phyloP scores from a whole-genome alignment of 2,113 vertebrate species.

The Merops nubicus region DNA sequence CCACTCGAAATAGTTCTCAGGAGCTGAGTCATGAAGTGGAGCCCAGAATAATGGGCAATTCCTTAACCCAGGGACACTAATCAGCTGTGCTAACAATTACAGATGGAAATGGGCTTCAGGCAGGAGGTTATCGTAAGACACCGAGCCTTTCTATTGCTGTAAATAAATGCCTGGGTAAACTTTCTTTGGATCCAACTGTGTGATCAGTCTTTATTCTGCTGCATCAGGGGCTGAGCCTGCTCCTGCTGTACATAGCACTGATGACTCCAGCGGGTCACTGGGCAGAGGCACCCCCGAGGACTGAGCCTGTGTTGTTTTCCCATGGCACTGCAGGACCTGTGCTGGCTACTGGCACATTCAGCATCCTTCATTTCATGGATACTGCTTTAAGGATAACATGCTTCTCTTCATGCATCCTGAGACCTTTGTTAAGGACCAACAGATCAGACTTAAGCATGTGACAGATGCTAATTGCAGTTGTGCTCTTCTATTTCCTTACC shows the following conservation, averaged over 20 bases:
- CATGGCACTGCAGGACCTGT: accelerated
- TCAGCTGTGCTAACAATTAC: neutral
- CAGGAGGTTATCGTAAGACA: neutral
- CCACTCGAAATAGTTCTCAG: neutral
- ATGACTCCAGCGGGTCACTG: too few species aligned
- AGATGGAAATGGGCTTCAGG: slow-evolving; percentile 8
- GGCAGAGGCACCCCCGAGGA: neutral
- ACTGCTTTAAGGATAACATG: neutral
- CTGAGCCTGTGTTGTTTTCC: neutral
- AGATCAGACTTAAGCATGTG: neutral
- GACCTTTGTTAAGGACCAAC: neutral
- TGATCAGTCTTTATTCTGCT: neutral
- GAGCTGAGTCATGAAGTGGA: slow-evolving; percentile 21
- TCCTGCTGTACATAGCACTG: neutral
- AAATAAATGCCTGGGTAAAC: neutral
- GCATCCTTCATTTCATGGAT: neutral
- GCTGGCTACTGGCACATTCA: neutral
- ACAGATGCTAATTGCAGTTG: neutral
- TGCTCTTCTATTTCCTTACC: neutral
- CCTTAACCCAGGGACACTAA: neutral
- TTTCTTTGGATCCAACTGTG: neutral
- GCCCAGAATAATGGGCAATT: neutral
- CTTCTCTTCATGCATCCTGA: neutral
- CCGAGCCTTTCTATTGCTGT: neutral
- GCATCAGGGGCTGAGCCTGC: neutral